Conservation (phyloP, 2,888 invertebrate genomes). For the Calliphora vomitoria region DNA sequence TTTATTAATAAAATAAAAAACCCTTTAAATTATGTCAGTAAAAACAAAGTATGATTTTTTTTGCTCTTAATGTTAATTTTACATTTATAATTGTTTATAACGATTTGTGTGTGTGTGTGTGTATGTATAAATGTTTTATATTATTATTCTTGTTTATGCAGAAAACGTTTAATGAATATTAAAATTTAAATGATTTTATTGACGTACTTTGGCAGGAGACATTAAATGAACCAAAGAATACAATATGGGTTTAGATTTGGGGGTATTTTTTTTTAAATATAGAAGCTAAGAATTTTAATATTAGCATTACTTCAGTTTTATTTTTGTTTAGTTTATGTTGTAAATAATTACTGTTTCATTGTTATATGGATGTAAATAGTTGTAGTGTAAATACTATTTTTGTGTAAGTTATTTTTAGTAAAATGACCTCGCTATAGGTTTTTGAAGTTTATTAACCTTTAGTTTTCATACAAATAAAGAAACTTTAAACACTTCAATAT, state of each 20-base stretch:
- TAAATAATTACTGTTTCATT: background rate
- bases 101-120: slow-evolving; percentile 8
- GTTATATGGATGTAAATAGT: slow-evolving; percentile 19
- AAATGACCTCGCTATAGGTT: slow-evolving; percentile 1
- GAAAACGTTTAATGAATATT: slow-evolving; percentile 62
- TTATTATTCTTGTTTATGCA: slow-evolving; percentile 19
- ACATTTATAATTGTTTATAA: slow-evolving; percentile 39
- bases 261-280: background rate
- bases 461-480: background rate
- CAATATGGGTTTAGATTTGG: background rate
- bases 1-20: slow-evolving; percentile 8
- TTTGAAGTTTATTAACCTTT: slow-evolving; percentile 41
- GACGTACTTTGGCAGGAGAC: slow-evolving; percentile 47
- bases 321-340: background rate
- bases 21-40: slow-evolving; percentile 18
- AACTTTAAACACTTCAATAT: background rate
- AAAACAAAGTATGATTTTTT: background rate
- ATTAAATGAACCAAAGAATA: background rate
- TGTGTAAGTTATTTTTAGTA: background rate
- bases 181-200: slow-evolving; percentile 55
- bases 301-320: background rate
- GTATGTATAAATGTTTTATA: background rate
- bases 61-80: slow-evolving; percentile 8
- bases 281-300: background rate
- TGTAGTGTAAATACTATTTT: slow-evolving; percentile 19